Base-by-base conservation (phyloP, 2,113 vertebrate species). In the Halichoerus grypus region DNA sequence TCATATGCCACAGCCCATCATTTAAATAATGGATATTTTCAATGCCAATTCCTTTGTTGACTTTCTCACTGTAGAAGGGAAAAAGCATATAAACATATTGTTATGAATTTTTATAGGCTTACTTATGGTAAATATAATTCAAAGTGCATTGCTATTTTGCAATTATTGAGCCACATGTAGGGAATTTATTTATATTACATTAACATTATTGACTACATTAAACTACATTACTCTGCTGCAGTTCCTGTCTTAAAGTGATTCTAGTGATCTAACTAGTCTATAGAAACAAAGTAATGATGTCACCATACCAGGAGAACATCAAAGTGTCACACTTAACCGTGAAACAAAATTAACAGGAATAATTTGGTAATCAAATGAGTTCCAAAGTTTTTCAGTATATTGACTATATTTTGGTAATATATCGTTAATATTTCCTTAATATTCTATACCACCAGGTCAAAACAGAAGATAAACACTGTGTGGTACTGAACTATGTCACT, bases 21-120 rank as follows among this genome's bases (percentile, higher is more conserved):
- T 99, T 99, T 98, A 99, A 99, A 99, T 99, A 99, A 97, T 99
- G 99, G 97, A 99, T 99, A 90, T 99, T 99, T 98, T 99, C 99
- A 33, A 99, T 99, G 97, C 99, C 99, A 88, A 99, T 99, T 96
- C 99, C 99, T 99, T 99, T 99, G 99, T 99, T 99, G 98, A 99
- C 99, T 95, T 99, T 99, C 98, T 99, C 99, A 99, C 99, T 99
- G 98, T 97, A 92, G 84, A 76, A 97, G 83, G 33, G 98, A 61
- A 92, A 98, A 91, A 88, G 28, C 76, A 95, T 31, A 91, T 96
- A 94, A 96, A 55, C 84, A 98, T 80, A 71, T 51, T 95, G 97
- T 97, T 81, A 96, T 53, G 42, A 51, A 90, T 91, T 91, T 97
- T 97, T 76, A 97, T 33, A 97, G 63, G 36, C n/a, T 96, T 91